Evolutionary conservation across 2,888 invertebrate genomes (phyloP).

Genomic region (Hirtodrosophila confusa): DNA sequence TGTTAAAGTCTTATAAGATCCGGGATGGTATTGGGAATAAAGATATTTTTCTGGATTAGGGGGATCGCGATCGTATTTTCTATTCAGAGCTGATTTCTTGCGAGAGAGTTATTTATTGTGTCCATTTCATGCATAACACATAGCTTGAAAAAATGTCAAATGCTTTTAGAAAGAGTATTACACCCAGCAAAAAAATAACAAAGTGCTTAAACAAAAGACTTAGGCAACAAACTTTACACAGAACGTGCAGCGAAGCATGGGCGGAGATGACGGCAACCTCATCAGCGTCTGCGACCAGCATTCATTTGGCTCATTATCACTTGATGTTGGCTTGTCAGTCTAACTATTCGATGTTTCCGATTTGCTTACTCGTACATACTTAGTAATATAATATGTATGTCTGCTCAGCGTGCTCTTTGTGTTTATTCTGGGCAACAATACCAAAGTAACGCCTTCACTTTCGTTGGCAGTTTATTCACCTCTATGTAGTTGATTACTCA

Average conservation of each 20-base stretch:
- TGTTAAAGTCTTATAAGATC: too few species aligned
- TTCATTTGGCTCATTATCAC: constrained; percentile 69
- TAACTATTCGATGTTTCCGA: constrained; percentile 25
- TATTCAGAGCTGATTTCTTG: too few species aligned
- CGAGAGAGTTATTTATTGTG: too few species aligned
- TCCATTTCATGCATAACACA: not conserved
- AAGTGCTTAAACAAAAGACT: constrained; percentile 64
- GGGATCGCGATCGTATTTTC: too few species aligned
- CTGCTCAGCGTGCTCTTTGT: constrained; percentile 8
- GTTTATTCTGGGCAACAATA: constrained; percentile 34
- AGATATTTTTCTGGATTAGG: too few species aligned
- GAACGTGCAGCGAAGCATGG: constrained; percentile 70
- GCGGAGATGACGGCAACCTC: constrained; percentile 30
- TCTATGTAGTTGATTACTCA: constrained; percentile 29
- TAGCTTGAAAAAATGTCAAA: not conserved
- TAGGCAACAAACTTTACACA: constrained; percentile 61
- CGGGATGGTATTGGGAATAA: too few species aligned
- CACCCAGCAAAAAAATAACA: constrained; percentile 13
- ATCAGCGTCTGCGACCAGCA: constrained; percentile 28
- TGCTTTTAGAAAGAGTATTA: not conserved
- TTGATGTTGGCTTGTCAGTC: constrained; percentile 31
- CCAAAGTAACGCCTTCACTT: constrained; percentile 61
- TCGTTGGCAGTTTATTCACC: constrained; percentile 69
- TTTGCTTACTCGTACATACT: constrained; percentile 7
- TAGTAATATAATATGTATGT: not conserved